Evolutionary conservation across 2,113 vertebrate genomes (phyloP), one percentile per base, ranked within the genome.

Genomic region (Hippocampus abdominalis): DNA sequence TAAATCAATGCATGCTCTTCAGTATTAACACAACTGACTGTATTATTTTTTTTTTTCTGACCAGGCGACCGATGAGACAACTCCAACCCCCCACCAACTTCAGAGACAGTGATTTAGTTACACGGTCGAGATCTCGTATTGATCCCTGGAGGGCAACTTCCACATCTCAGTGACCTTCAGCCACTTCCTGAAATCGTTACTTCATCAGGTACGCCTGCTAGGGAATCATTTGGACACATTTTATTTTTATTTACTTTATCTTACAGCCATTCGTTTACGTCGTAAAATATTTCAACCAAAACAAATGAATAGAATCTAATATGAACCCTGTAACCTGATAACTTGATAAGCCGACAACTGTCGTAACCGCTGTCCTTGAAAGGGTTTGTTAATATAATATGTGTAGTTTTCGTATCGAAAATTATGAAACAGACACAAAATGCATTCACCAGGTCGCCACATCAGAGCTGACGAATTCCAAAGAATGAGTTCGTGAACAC

Each of bases 121-220:
- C 87, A 86, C 69, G 42, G 70, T 77, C 76, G 81, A 82, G 75
- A 82, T 79, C 66, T 80, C 77, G 81, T 81, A 88, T 90, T 81
- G 89, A 92, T 91, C 83, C 72, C 0, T 2, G 79, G 68, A 77
- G 54, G 23, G 15, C 54, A 80, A 73, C 85, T 80, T 91, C 87
- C 75, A 86, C 88, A 81, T 68, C 68, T 75, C 71, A 56, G 60
- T 64, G 63, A 53, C 68, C 76, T 57, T 42, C 42, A 16, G 39
- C 10, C 21, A 64, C 21, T 77, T 71, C 68, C 81, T 65, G 71
- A 61, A 66, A 64, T 36, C 61, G 4, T 21, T 6, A 23, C 36
- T 63, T 29, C 12, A 18, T 60, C 25, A 13, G 57, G 57, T 12
- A 59, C 25, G 16, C 25, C 16, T 20, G 16, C 15, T 20, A 6